Evolutionary conservation across 64 coral and sea anemone genomes (phyloP), one percentile per base, ranked within the genome.

Genomic region (Montipora cactus): DNA sequence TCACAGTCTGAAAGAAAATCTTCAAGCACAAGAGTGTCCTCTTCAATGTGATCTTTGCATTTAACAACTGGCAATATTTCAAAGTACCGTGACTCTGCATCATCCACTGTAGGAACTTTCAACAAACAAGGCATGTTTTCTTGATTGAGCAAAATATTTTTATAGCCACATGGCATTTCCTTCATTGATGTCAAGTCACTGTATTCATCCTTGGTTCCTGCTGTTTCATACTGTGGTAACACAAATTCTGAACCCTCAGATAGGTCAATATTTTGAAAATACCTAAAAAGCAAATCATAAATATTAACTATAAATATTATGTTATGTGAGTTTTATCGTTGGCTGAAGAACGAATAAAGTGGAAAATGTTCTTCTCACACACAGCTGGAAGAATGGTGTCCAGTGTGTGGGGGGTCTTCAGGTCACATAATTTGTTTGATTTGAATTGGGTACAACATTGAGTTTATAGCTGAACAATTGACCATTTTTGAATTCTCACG

Each of bases 241-340:
- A 88, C 92, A 88, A 93, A 93, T 57, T 83, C 62, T 53, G 92
- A 72, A 18, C 67, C 92, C n/a, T 22, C 69, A 64, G 82, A 93
- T 16, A 74, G 47, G 76, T 93, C 92, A 25, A 49, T 78, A 37
- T 23, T 72, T 52, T 93, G 83, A 62, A 93, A 46, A 78, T 93
- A 93, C 77, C 92, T 93, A 21, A 9, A 28, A 67, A 58, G 71
- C 11, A 81, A 80, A 48, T 37, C 37, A 37, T 37, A 37, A 37
- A 37, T 37, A 37, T 37, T 37, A 2, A 37, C 37, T 37, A 37
- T 37, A 37, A 37, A 37, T 37, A 37, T 37, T 37, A 37, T 37
- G 37, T 37, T 37, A 37, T 37, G 37, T 37, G 37, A 37, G 37
- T 37, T 37, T 2, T 37, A 2, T 2, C 37, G 37, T 2, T 2